Base-by-base conservation (phyloP, 2,797 vertebrate species). In the Pelobates cultripes region DNA sequence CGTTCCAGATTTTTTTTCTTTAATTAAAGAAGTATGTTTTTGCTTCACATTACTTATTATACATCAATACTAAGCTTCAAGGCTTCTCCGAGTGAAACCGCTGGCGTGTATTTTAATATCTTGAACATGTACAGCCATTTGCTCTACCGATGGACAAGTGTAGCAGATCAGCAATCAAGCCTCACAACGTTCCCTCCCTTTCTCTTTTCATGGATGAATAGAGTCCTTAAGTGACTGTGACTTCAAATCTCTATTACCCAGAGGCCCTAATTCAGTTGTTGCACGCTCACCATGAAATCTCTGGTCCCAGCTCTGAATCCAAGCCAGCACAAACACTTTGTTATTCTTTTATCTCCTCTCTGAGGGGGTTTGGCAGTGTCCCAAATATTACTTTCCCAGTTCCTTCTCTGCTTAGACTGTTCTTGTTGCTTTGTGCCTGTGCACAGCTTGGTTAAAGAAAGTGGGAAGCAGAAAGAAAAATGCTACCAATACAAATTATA, bases 211-310 rank as follows among this genome's bases (percentile, higher is more conserved):
- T 44, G 77, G 73, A 53, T 84, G 77, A 84, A 79, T 76, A 60
- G 73, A 80, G 77, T 76, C 72, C 77, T 84, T 84, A 80, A 84
- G 77, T 84, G 77, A 84, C 82, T 84, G 77, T 72, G 82, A 80
- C 82, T 84, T 79, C 67, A 79, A 84, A 79, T 84, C 82, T 79
- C 77, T 74, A 84, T 75, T 80, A 76, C 82, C 82, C 82, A 79
- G 82, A 66, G 77, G 72, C 82, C 73, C 73, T 84, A 72, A 84
- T 84, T 84, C 79, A 79, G 73, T 70, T 79, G 82, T 76, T 77
- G 66, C 72, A 84, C 14, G 67, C 77, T 84, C 73, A 68, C 82
- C 68, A 80, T 84, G 77, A 84, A 84, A 80, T 84, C 77, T 67
- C 61, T 79, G 68, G 77, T 72, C 45, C 77, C 68, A 72, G 77